Base-by-base conservation (phyloP, 2,888 invertebrate genomes). In the Agonum fuliginosum region DNA sequence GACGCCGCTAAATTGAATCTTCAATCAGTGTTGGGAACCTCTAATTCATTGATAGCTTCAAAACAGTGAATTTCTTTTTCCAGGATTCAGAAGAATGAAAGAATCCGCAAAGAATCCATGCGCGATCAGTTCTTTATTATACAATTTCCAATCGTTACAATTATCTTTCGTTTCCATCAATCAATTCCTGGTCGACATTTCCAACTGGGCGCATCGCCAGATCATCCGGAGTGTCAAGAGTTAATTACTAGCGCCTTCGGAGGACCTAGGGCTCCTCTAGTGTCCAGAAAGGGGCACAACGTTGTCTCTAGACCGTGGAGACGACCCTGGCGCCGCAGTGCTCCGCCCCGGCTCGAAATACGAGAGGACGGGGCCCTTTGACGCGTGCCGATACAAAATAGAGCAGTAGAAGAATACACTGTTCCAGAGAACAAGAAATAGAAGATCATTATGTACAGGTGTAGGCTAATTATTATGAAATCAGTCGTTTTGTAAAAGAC, bases 241-340 rank as follows among this genome's bases (percentile, higher is more conserved):
- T 6, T 74, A 74, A 74, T 74, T 62, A 62, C 62, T 19, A 51
- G 46, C 51, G 51, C 30, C 30, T 41, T 24, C 17, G 37, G 65
- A 0, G 27, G 62, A 27, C 27, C n/a, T n/a, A 62, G 34, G 14
- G 27, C n/a, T 20, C 34, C 8, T n/a, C n/a, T n/a, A n/a, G n/a
- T 3, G 14, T 43, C 43, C n/a, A 12, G 43, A 30, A 30, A 30
- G 12, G 58, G 46, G 17, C 46, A 46, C 14, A 30, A 14, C 17
- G 46, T 27, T 12, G 14, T 22, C 43, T 17, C 62, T 30, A 85
- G 86, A 86, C 85, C 85, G 84, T 85, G 83, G 83, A 84, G 84
- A 80, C 81, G 79, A 80, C 76, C 80, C 82, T 82, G 85, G 86
- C 86, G 85, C 86, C 86, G 83, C 62, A 78, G 83, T 85, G 85